A percentile compares a stretch with the other conserved stretches of the same genome.
phyloP scores from a whole-genome alignment of 2,797 vertebrate species.

The Onychomys arenicola region DNA sequence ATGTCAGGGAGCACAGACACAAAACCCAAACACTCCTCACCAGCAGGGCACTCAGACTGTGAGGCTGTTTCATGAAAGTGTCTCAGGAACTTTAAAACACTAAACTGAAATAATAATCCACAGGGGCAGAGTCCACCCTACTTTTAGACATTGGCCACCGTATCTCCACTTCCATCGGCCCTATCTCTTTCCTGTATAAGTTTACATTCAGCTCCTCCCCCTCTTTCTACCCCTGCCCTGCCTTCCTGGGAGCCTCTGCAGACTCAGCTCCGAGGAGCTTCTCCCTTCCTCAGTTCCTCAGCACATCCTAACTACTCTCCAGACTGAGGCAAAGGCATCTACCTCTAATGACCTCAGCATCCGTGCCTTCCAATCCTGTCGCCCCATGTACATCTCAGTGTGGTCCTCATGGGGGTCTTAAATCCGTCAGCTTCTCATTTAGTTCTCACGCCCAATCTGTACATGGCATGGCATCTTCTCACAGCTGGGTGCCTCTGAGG shows the following conservation, averaged over 20 bases:
- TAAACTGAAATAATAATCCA: not conserved
- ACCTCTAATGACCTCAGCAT: not conserved
- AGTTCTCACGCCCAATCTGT: not conserved
- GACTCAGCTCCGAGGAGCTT: not conserved
- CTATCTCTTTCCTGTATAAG: not conserved
- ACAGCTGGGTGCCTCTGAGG: fast-evolving
- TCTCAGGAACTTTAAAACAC: not conserved
- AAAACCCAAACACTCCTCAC: not conserved
- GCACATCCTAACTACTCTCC: not conserved
- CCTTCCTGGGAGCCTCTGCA: not conserved
- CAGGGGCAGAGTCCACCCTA: no score
- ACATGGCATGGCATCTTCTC: no score
- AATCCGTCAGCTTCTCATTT: fast-evolving
- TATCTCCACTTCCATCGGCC: not conserved
- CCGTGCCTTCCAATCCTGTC: not conserved
- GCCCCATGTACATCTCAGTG: not conserved
- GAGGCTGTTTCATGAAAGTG: not conserved
- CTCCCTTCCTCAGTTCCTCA: not conserved
- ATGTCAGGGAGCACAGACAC: not conserved
- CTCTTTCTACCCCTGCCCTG: no score
- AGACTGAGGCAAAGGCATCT: not conserved
- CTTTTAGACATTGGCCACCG: not conserved
- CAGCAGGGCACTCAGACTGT: not conserved
- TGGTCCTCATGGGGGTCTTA: fast-evolving
- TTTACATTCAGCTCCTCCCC: not conserved